These are phyloP conservation scores for Vireo griseus DNA, from an alignment of 2,797 vertebrate genomes.

Conservation along the genomic window DNA sequence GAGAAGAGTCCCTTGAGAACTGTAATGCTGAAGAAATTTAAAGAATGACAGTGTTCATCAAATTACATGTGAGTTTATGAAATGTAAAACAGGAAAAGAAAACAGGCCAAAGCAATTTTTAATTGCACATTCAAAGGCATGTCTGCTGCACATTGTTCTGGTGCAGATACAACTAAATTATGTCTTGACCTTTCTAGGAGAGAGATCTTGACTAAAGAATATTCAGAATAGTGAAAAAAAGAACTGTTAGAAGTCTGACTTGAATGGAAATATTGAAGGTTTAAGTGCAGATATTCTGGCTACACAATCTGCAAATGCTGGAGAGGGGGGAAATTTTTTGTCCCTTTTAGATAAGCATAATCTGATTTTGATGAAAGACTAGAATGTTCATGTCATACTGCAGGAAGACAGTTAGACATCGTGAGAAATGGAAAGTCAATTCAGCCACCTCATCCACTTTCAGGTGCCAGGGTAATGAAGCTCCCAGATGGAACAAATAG, in stretches of 20 bases:
- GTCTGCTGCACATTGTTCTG: background rate
- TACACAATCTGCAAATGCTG: background rate
- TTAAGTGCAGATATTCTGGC: background rate
- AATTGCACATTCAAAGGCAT: background rate
- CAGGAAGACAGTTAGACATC: background rate
- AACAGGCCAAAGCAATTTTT: conserved; percentile 28
- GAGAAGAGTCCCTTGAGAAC: background rate
- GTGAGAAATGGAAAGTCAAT: background rate
- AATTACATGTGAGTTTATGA: conserved; percentile 8
- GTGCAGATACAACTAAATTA: background rate
- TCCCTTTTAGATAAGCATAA: background rate
- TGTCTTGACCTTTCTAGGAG: background rate
- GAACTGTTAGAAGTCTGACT: background rate
- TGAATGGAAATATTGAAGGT: background rate
- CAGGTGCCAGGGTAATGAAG: background rate
- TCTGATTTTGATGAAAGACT: background rate
- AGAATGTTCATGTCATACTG: background rate
- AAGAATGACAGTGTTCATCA: conserved; percentile 34
- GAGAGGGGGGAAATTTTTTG: background rate
- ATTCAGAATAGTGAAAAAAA: background rate
- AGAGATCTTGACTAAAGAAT: background rate
- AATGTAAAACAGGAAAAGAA: conserved; percentile 13
- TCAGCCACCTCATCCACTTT: background rate
- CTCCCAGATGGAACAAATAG: background rate
- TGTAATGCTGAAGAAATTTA: conserved; percentile 19